Evolutionary conservation across 2,888 invertebrate species (phyloP), one percentile per base, ranked within the genome.

Genomic region (Erynnis tages): DNA sequence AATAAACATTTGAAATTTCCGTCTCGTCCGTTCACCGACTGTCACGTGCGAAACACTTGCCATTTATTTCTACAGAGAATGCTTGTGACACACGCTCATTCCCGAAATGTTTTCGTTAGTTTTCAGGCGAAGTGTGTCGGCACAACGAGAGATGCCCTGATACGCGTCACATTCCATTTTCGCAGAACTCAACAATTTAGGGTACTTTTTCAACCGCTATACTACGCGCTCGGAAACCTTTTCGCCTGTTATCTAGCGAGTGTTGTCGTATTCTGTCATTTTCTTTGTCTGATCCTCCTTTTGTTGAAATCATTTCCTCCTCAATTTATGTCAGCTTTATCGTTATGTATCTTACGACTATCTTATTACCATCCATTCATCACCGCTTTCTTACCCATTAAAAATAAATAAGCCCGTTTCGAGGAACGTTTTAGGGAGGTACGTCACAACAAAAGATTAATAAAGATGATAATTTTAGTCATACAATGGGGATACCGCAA

Each of bases 51-150:
- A 56, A 65, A 63, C 66, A 66, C 65, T 58, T 64, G 61, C 66
- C 70, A 76, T 78, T 75, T 76, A 71, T 76, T 71, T 68, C 60
- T 65, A 57, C 57, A 61, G 58, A 54, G 63, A 47, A 67, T 77
- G 73, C 55, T 62, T 66, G 65, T 77, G 75, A 77, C 80, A 67
- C 61, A 61, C 67, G 58, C 66, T 73, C 75, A 73, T 77, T 76
- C 68, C 67, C 66, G 61, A 69, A 78, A 82, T 76, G 69, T 75
- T 77, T 75, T 71, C 71, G 67, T 71, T 72, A 16, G 35, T 35
- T 19, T 73, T 65, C 56, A 58, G 61, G 55, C 61, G 57, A 61
- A 53, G 54, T 56, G 54, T 57, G 61, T 54, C 65, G 61, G 55
- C 62, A 60, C 57, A 58, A 60, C 61, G 63, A 63, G 60, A 65